A percentile compares a stretch with the other conserved stretches of the same genome.
These are phyloP conservation scores for Bergia puertoricense DNA, from an alignment of 92 coral and sea anemone species.

Conservation along the genomic window DNA sequence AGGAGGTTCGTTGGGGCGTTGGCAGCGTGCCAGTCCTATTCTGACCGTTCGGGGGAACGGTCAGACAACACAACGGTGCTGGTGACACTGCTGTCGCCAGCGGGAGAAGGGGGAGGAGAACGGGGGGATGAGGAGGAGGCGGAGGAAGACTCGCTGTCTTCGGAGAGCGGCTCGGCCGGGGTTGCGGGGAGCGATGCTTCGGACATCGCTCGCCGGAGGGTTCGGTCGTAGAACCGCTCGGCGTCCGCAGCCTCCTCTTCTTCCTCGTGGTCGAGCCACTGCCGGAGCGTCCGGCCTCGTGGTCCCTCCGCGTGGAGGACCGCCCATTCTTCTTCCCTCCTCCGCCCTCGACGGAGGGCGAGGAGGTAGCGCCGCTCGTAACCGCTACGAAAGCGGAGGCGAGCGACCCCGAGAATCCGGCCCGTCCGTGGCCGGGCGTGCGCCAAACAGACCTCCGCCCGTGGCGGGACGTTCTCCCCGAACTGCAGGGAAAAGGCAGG, in stretches of 20 bases:
- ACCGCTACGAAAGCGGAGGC: neutral
- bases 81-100: no score
- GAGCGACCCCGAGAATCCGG: neutral
- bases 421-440: neutral
- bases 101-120: no score
- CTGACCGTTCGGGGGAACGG: no score
- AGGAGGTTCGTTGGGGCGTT: no score
- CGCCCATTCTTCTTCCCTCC: neutral
- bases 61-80: no score
- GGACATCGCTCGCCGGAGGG: neutral
- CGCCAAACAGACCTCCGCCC: neutral
- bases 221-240: neutral
- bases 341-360: neutral
- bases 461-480: neutral
- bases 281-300: neutral
- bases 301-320: neutral
- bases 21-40: no score
- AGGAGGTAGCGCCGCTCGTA: neutral
- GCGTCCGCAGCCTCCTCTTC: neutral
- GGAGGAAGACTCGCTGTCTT: neutral
- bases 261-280: neutral
- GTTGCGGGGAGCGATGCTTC: neutral
- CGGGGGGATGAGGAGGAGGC: no score
- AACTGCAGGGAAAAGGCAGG: no score
- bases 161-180: neutral